Evolutionary conservation across 2,113 vertebrate species (phyloP).

Genomic region (Anguilla rostrata): DNA sequence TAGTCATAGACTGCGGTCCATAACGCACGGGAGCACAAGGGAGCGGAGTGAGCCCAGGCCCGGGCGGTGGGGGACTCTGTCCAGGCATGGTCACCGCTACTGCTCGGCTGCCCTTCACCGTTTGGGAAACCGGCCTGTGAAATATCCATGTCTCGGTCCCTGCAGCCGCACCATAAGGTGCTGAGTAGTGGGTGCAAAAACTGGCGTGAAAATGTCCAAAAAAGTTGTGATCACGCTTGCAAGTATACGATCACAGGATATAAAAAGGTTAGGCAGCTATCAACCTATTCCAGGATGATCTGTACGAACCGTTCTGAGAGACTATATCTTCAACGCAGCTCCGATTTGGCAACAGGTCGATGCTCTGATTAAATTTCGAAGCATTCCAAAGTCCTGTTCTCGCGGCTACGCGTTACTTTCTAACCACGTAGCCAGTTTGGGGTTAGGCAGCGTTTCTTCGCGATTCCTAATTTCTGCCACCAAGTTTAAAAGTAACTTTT

Average conservation of each 20-base stretch:
- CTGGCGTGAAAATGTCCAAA: constrained; percentile 26
- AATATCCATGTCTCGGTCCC: constrained; percentile 75
- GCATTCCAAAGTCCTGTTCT: constrained; percentile 58
- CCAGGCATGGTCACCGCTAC: constrained; percentile 61
- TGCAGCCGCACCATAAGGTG: constrained; percentile 72
- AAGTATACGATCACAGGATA: neutral
- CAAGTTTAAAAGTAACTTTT: constrained; percentile 9
- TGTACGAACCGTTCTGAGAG: constrained; percentile 35
- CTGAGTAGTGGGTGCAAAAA: constrained; percentile 50
- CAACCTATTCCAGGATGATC: neutral
- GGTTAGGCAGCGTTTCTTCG: constrained; percentile 15
- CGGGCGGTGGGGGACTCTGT: constrained; percentile 58
- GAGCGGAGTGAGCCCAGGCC: constrained; percentile 74
- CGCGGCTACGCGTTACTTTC: constrained; percentile 25
- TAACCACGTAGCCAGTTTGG: constrained; percentile 60
- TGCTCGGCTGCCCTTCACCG: constrained; percentile 71
- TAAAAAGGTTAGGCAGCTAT: neutral
- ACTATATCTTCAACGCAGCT: neutral
- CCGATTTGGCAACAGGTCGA: neutral
- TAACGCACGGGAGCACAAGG: constrained; percentile 67
- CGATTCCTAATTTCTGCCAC: constrained; percentile 34
- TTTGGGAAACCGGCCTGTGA: constrained; percentile 77
- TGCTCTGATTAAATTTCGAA: neutral
- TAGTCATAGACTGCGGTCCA: constrained; percentile 86
- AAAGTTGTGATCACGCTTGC: neutral